A percentile compares a stretch with the other conserved stretches of the same genome.
Evolutionary conservation across 64 coral and sea anemone genomes (phyloP).

Genomic region (Pachyseris speciosa): DNA sequence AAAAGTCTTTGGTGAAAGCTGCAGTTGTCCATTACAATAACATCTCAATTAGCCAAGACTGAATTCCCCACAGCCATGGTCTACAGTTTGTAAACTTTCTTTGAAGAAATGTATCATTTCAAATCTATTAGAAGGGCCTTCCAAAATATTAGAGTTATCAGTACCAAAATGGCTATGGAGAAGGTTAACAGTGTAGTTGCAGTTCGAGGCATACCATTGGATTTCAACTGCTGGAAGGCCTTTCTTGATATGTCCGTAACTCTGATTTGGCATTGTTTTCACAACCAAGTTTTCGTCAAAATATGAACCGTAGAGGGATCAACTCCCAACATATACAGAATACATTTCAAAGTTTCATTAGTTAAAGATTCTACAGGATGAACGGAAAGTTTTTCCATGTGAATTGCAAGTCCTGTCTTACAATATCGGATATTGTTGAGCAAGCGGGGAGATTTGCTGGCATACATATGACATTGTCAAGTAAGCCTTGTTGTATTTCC

Average conservation of each 20-base stretch:
- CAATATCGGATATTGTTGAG: too few species aligned
- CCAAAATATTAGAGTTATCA: too few species aligned
- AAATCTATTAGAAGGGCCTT: constrained; percentile 58
- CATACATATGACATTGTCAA: too few species aligned
- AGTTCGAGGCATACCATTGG: constrained; percentile 10
- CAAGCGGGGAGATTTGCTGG: too few species aligned
- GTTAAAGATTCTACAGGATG: too few species aligned
- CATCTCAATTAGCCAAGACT: constrained; percentile 32
- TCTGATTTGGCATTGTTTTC: not conserved
- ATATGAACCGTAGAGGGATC: too few species aligned
- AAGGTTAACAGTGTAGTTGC: constrained; percentile 37
- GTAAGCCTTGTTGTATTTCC: too few species aligned
- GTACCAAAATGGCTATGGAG: constrained; percentile 46
- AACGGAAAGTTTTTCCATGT: too few species aligned
- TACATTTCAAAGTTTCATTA: too few species aligned
- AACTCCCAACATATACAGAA: too few species aligned
- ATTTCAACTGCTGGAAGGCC: too few species aligned
- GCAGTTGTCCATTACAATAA: constrained; percentile 57
- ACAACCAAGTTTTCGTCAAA: not conserved
- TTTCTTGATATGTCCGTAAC: not conserved
- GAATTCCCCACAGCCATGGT: constrained; percentile 8
- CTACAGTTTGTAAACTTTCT: constrained; percentile 27
- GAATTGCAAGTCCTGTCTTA: too few species aligned
- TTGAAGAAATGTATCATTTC: constrained; percentile 66
- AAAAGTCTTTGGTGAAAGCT: constrained; percentile 4